These are phyloP conservation scores for Sinodicranocentrus sp. DNA, from an alignment of 2,888 invertebrate genomes.

Conservation along the genomic window DNA sequence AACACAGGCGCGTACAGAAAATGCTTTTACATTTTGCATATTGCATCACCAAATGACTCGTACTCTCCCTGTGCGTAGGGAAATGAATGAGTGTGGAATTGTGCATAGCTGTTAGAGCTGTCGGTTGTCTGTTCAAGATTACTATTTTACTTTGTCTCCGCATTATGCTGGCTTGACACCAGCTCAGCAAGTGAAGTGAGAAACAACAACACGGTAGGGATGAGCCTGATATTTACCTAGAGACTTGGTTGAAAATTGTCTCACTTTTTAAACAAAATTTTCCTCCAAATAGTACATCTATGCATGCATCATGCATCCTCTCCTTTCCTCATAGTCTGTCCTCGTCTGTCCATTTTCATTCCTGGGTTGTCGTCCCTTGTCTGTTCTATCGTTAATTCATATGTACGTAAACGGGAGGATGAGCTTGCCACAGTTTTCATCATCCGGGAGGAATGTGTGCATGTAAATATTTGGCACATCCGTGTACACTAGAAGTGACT, in stretches of 20 bases:
- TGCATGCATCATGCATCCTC: too few species aligned
- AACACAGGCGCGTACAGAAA: background rate
- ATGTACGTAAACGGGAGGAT: slow-evolving; percentile 19
- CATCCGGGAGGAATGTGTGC: slow-evolving; percentile 13
- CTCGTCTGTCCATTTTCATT: slow-evolving; percentile 68
- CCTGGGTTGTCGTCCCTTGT: slow-evolving; percentile 56
- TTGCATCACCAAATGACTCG: slow-evolving; percentile 56
- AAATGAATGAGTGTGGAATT: too few species aligned
- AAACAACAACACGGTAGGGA: slow-evolving; percentile 6
- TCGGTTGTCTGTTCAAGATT: slow-evolving; percentile 53
- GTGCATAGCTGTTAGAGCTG: slow-evolving; percentile 31
- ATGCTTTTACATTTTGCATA: background rate
- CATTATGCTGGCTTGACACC: slow-evolving; percentile 27
- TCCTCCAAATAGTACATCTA: background rate
- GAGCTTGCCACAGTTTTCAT: slow-evolving; percentile 5
- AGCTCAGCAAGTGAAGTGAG: slow-evolving; percentile 9
- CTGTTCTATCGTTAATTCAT: slow-evolving; percentile 45
- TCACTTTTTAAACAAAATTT: too few species aligned
- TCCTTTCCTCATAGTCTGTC: slow-evolving; percentile 49
- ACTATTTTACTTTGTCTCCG: slow-evolving; percentile 32
- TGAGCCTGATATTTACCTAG: background rate
- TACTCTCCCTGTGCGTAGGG: background rate
- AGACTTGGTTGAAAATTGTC: background rate
- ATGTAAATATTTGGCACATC: slow-evolving; percentile 42
- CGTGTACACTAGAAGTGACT: slow-evolving; percentile 28